Evolutionary conservation across 2,888 invertebrate genomes (phyloP).

Genomic region (Andrena hattorfiana): DNA sequence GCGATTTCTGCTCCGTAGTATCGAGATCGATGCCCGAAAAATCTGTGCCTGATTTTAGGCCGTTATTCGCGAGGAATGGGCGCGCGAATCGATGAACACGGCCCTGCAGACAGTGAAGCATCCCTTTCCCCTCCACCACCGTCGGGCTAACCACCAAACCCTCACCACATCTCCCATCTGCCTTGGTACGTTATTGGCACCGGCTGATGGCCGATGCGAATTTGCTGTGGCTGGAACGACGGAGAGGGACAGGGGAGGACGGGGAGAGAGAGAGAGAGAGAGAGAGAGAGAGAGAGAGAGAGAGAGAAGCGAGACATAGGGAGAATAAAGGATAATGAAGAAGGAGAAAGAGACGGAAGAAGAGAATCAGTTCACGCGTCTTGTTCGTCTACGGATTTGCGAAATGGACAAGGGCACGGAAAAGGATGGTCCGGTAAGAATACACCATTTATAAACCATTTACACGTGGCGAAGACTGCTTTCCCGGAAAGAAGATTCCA

Average conservation of each 20-base stretch:
- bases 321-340: conserved; percentile 38
- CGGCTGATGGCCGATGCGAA: conserved; percentile 78
- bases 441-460: neutral
- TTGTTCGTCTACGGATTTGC: neutral
- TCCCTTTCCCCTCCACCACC: conserved; percentile 57
- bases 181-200: conserved; percentile 79
- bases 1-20: neutral
- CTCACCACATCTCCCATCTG: conserved; percentile 72
- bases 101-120: conserved; percentile 74
- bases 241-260: conserved; percentile 2
- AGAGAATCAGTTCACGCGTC: conserved; percentile 22
- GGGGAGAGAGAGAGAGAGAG: neutral
- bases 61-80: conserved; percentile 28
- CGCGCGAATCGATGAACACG: conserved; percentile 57
- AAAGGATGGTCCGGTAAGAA: conserved; percentile 12
- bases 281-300: neutral
- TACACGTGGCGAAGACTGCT: neutral
- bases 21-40: neutral
- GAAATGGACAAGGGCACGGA: conserved; percentile 29
- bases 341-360: neutral
- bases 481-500: neutral
- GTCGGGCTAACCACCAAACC: conserved; percentile 63
- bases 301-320: conserved; percentile 6
- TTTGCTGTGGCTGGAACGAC: conserved; percentile 73
- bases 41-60: neutral